Evolutionary conservation across 2,888 invertebrate species (phyloP), one percentile per base, ranked within the genome.

Genomic region (Caenorhabditis sp.): DNA sequence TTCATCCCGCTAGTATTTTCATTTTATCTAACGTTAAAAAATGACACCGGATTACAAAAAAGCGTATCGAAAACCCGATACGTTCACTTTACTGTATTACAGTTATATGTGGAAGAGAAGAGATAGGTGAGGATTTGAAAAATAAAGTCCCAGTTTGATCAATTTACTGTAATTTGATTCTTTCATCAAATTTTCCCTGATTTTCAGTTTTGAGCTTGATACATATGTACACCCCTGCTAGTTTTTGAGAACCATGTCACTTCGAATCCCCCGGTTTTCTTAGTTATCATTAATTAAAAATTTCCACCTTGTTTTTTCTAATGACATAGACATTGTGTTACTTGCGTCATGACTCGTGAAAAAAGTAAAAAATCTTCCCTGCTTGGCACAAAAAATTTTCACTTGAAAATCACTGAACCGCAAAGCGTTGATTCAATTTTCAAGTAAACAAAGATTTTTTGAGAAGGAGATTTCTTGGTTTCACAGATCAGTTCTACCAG

Each of bases 21-120:
- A 15, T 20, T 61, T 61, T 13, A 6, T 24, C 9, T 26, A 28
- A 5, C 9, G 3, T 61, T n/a, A 11, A 22, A 61, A 51, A 11
- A 81, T 81, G 81, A 37, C 70, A 15, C 67, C 76, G 18, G 69
- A 68, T 68, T 80, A 80, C 50, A 68, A 76, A 37, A 79, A 79
- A 70, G 86, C 87, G 44, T 90, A 90, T 82, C 61, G 77, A 15
- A 83, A 85, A 78, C 90, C 90, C 8, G 77, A 88, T 28, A 84
- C 86, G 18, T 85, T 91, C 37, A 76, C 82, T 5, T 84, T 91
- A 47, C 68, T 90, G 26, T 90, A 91, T 80, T 90, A 91, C 71
- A 87, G 87, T 70, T 91, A 91, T 82, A 84, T 89, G 83, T 90
- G 90, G 90, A 89, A 88, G 53, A 76, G 90, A 18, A 78, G 90